A percentile compares a stretch with the other conserved stretches of the same genome.
Conservation (phyloP, 2,888 invertebrate genomes). For the Phortica magna region DNA sequence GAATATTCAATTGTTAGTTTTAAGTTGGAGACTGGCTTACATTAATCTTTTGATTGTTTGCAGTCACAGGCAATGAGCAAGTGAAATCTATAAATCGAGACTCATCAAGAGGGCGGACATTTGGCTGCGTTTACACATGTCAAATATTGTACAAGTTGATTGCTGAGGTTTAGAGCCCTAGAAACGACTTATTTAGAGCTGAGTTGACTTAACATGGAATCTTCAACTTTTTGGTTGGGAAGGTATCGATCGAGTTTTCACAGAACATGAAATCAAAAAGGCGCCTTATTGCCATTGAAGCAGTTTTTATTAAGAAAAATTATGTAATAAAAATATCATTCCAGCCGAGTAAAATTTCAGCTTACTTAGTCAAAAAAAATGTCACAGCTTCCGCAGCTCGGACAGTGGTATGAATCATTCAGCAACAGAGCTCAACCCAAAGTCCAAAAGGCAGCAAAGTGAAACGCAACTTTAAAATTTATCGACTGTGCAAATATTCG, state of each 20-base stretch:
- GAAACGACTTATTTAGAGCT: too few relatives aligned
- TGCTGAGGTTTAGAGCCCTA: too few relatives aligned
- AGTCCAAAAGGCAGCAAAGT: too few relatives aligned
- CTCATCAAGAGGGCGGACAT: not conserved
- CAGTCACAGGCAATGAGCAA: not conserved
- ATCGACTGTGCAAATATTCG: too few relatives aligned
- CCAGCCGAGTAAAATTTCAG: not conserved
- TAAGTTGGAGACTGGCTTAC: not conserved
- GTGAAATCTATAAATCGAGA: not conserved
- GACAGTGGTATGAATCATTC: too few relatives aligned
- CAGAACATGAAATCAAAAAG: constrained; percentile 5
- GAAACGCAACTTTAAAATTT: too few relatives aligned
- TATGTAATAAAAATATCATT: not conserved
- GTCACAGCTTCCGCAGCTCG: not conserved
- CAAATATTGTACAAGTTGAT: too few relatives aligned
- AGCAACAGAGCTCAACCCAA: too few relatives aligned
- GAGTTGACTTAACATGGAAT: too few relatives aligned
- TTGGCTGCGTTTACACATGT: not conserved
- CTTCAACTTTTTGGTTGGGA: too few relatives aligned
- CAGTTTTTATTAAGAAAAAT: not conserved
- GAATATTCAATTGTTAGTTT: too few relatives aligned
- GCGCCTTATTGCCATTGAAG: constrained; percentile 4
- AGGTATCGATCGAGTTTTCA: not conserved
- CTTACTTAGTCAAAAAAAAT: not conserved
- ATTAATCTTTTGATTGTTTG: not conserved